Evolutionary conservation across 2,113 vertebrate species (phyloP).

Genomic region (Turdus rufiventris): DNA sequence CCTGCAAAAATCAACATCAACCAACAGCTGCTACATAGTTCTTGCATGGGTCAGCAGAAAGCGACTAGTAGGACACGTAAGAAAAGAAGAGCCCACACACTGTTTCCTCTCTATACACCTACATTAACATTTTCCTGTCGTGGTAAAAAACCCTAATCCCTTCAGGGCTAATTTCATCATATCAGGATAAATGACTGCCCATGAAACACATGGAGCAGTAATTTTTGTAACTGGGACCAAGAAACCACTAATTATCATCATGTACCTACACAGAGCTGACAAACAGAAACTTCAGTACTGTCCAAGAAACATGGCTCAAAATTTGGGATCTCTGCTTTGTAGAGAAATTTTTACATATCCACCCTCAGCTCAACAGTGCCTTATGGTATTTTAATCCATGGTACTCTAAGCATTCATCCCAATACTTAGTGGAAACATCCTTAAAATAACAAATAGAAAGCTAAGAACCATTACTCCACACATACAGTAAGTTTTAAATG

Average conservation of each 20-base stretch:
- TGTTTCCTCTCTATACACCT: fast-evolving
- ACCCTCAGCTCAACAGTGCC: not conserved
- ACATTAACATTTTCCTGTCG: not conserved
- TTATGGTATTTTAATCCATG: not conserved
- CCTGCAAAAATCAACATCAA: not conserved
- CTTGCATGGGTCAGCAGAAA: not conserved
- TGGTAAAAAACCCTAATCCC: not conserved
- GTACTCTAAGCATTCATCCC: not conserved
- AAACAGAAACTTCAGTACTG: not conserved
- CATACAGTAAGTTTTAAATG: not conserved
- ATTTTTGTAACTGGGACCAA: not conserved
- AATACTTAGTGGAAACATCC: not conserved
- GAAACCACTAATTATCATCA: not conserved
- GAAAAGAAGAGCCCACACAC: not conserved
- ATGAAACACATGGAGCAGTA: not conserved
- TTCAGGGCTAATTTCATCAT: not conserved
- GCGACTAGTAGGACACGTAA: not conserved
- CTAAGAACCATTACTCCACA: not conserved
- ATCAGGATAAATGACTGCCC: not conserved
- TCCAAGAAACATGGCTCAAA: not conserved
- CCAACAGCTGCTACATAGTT: not conserved
- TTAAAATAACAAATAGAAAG: not conserved
- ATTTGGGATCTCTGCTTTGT: not conserved
- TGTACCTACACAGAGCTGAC: not conserved
- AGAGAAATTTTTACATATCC: not conserved